phyloP scores from a whole-genome alignment of 1,140 invertebrate genomes.

The Pogonomyrmex barbatus region DNA sequence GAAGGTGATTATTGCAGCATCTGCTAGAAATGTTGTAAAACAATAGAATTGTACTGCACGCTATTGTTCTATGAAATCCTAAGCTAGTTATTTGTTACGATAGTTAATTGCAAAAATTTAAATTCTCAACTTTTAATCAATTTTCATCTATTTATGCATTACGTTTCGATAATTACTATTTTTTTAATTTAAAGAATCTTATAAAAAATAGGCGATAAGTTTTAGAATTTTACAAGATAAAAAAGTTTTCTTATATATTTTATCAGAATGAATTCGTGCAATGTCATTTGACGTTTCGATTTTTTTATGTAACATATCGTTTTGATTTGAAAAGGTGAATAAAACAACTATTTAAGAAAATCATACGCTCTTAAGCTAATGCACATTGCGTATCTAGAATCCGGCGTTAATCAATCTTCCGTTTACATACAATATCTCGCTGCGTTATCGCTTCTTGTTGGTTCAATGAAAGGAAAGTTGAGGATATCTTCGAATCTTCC shows the following conservation, averaged over 20 bases:
- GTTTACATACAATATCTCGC: slow-evolving; percentile 60
- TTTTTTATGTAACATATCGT: not conserved
- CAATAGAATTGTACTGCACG: not conserved
- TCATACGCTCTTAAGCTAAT: not conserved
- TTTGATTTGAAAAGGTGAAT: not conserved
- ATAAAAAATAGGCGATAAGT: not conserved
- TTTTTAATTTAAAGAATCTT: not conserved
- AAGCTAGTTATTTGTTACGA: not conserved
- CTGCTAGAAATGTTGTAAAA: slow-evolving; percentile 11
- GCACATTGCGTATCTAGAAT: slow-evolving; percentile 23
- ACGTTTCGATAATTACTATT: not conserved
- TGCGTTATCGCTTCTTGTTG: slow-evolving; percentile 31
- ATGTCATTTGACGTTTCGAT: not conserved
- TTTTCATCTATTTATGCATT: not conserved
- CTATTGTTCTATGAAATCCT: not conserved
- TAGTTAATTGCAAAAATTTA: slow-evolving; percentile 30
- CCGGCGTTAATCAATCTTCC: slow-evolving; percentile 68
- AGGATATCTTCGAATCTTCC: slow-evolving; percentile 47
- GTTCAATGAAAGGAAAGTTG: slow-evolving; percentile 66
- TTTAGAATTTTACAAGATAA: not conserved
- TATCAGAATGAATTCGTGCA: not conserved
- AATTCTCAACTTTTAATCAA: not conserved
- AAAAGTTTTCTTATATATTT: not conserved
- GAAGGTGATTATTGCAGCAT: slow-evolving; percentile 20
- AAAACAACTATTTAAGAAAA: slow-evolving; percentile 26